Percentiles rank a stretch among this genome's conserved stretches.
phyloP scores from a whole-genome alignment of 2,888 invertebrate species.

The Conomelus anceps region DNA sequence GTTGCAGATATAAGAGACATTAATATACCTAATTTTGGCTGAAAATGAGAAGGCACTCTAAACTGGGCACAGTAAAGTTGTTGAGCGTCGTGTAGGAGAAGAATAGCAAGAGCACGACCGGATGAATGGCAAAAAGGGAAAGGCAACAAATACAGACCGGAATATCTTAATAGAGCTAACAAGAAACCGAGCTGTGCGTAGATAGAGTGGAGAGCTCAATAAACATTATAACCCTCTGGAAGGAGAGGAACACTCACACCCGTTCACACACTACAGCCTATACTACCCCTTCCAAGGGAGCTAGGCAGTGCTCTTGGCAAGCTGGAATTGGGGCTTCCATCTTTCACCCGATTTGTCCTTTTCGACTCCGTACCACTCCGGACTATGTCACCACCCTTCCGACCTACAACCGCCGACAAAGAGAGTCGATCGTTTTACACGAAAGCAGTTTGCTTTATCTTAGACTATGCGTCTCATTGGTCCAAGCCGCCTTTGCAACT shows the following conservation, averaged over 20 bases:
- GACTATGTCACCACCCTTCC: background rate
- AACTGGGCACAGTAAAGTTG: background rate
- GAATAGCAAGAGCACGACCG: background rate
- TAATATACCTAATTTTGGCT: background rate
- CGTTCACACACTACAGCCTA: background rate
- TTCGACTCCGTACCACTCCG: background rate
- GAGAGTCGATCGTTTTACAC: background rate
- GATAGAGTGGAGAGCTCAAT: background rate
- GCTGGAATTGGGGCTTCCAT: background rate
- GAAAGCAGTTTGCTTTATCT: background rate
- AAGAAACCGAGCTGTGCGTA: constrained; percentile 4
- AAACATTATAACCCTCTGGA: background rate
- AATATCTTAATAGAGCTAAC: constrained; percentile 11
- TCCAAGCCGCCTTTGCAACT: background rate
- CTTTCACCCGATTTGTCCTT: background rate
- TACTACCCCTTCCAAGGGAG: background rate
- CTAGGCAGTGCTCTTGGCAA: background rate
- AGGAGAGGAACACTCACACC: background rate
- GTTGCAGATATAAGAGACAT: too few species aligned
- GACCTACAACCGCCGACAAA: background rate
- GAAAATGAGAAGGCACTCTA: background rate
- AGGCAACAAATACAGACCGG: background rate
- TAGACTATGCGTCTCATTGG: background rate
- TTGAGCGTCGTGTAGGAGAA: background rate
- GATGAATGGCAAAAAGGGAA: background rate